A percentile compares a stretch with the other conserved stretches of the same genome.
phyloP scores from a whole-genome alignment of 2,797 vertebrate genomes.

The Cynopterus sphinx region DNA sequence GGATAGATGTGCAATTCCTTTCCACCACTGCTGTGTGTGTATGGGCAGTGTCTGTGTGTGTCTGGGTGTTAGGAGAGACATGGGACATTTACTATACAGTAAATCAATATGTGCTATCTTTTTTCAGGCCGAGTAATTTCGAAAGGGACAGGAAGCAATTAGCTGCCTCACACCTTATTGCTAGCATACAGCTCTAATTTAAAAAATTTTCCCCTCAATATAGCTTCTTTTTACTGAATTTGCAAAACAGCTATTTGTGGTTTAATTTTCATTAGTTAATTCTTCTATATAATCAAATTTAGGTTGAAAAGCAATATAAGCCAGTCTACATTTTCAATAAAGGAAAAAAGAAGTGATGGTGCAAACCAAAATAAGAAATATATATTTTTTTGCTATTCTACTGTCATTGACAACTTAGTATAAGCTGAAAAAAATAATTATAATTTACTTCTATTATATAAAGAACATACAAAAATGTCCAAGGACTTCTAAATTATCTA shows the following conservation, averaged over 20 bases:
- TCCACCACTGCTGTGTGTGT: not conserved
- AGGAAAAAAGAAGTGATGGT: not conserved
- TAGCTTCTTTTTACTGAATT: constrained; percentile 37
- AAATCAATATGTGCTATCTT: constrained; percentile 72
- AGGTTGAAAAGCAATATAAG: not conserved
- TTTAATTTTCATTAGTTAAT: constrained; percentile 43
- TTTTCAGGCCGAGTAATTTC: constrained; percentile 68
- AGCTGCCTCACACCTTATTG: constrained; percentile 58
- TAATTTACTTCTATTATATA: not conserved
- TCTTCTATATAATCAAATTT: constrained; percentile 48
- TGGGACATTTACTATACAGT: constrained; percentile 49
- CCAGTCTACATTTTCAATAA: constrained; percentile 45
- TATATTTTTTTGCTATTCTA: constrained; percentile 14
- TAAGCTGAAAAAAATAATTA: constrained; percentile 3
- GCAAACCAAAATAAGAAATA: constrained; percentile 50
- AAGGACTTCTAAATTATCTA: constrained; percentile 2
- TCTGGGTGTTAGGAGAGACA: constrained; percentile 17
- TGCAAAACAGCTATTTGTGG: not conserved
- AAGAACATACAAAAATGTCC: not conserved
- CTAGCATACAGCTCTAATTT: not conserved
- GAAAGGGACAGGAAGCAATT: constrained; percentile 62
- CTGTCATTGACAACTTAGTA: not conserved
- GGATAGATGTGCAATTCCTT: not conserved
- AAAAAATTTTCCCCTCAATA: not conserved
- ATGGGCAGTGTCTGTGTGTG: no score